A percentile compares a stretch with the other conserved stretches of the same genome.
phyloP scores from a whole-genome alignment of 2,113 vertebrate genomes.

The Garra rufa region DNA sequence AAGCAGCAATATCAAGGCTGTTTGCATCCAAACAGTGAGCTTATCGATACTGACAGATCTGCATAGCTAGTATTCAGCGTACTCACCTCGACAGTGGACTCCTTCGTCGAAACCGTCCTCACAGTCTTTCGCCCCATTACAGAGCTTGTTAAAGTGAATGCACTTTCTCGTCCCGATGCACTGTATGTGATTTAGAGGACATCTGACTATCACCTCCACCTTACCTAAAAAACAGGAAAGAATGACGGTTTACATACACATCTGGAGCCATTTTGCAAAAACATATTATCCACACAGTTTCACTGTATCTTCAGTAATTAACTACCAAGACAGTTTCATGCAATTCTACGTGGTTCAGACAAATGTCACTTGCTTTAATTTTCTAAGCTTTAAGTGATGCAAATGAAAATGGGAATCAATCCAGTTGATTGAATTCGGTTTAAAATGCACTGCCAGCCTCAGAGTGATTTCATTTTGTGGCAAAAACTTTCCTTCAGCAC shows the following conservation, averaged over 20 bases:
- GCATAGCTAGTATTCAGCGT: constrained; percentile 7
- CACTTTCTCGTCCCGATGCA: constrained; percentile 88
- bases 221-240: constrained; percentile 77
- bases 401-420: constrained; percentile 32
- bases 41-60: neutral
- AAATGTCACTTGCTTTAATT: constrained; percentile 18
- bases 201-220: constrained; percentile 82
- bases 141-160: constrained; percentile 93
- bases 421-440: constrained; percentile 27
- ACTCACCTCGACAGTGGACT: constrained; percentile 90
- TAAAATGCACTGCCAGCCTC: constrained; percentile 10
- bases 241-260: neutral
- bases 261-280: neutral
- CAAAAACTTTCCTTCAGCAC: constrained; percentile 6
- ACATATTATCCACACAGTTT: neutral
- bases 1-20: neutral
- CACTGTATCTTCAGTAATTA: neutral
- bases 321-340: neutral
- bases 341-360: constrained; percentile 15
- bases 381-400: constrained; percentile 14
- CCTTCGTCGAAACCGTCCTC: constrained; percentile 91
- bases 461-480: constrained; percentile 22
- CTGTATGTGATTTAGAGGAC: constrained; percentile 86
- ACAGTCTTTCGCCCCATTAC: constrained; percentile 89
- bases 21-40: neutral